Evolutionary conservation across 2,888 invertebrate species (phyloP).

Genomic region (Chalcis sispes): DNA sequence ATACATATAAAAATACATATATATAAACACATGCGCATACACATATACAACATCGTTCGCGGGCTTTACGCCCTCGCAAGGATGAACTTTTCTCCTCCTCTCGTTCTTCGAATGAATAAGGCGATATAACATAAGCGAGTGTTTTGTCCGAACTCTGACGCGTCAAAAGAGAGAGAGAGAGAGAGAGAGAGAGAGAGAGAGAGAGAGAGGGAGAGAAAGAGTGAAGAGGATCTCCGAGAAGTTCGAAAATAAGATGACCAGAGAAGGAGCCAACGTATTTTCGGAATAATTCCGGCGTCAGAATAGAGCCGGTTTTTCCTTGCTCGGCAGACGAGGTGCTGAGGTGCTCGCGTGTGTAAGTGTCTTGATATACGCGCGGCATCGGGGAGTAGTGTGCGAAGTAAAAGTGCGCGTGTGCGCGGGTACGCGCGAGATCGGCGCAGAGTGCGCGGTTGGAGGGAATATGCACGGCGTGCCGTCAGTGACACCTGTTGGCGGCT

Average conservation of each 20-base stretch:
- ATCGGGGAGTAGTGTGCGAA: background rate
- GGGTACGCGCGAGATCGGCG: background rate
- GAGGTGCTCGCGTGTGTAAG: background rate
- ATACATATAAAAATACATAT: too few species aligned
- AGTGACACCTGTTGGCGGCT: conserved; percentile 58
- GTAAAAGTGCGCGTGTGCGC: background rate
- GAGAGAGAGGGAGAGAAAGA: background rate
- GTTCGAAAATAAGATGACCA: background rate
- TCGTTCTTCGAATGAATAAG: background rate
- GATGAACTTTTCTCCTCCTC: background rate
- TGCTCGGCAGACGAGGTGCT: background rate
- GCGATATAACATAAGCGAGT: too few species aligned
- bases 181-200: background rate
- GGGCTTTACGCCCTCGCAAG: background rate
- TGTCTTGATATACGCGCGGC: background rate
- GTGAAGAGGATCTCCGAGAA: background rate
- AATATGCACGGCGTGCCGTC: conserved; percentile 27
- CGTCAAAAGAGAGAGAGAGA: background rate
- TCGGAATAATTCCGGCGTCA: conserved; percentile 27
- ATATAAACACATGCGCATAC: too few species aligned
- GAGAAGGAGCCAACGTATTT: conserved; percentile 16
- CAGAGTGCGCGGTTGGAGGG: background rate
- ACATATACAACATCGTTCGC: too few species aligned
- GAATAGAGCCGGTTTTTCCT: background rate
- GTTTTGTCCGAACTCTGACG: too few species aligned